Evolutionary conservation across 2,797 vertebrate genomes (phyloP).

Genomic region (Spheniscus humboldti): DNA sequence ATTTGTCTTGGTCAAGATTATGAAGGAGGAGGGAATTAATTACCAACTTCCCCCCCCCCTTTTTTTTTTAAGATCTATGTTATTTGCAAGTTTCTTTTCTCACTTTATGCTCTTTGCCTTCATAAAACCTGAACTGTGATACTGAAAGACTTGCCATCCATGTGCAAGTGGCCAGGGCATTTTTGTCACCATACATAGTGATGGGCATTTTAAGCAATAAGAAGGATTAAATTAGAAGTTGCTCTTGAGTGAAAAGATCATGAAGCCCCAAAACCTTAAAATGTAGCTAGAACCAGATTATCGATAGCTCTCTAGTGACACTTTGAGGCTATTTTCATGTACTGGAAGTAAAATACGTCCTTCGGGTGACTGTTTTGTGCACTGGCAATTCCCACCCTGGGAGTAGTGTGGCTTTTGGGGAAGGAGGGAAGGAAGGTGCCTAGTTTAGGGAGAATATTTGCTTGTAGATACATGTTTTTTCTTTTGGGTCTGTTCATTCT

Average conservation of each 20-base stretch:
- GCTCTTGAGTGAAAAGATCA: neutral
- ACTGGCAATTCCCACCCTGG: neutral
- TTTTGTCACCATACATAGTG: neutral
- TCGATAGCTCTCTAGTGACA: slow-evolving; percentile 58
- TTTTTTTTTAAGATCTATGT: neutral
- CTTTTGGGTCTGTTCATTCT: neutral
- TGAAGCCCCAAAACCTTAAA: neutral
- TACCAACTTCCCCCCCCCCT: slow-evolving; percentile 33
- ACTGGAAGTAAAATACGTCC: neutral
- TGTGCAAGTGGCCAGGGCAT: neutral
- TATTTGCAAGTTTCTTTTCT: slow-evolving; percentile 47
- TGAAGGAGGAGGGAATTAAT: slow-evolving; percentile 33
- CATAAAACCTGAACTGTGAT: neutral
- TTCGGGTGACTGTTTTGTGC: neutral
- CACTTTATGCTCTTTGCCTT: neutral
- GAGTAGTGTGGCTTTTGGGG: neutral
- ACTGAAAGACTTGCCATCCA: neutral
- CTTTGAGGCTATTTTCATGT: slow-evolving; percentile 29
- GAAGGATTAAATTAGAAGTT: neutral
- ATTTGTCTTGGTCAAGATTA: slow-evolving; percentile 57
- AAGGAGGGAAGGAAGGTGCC: neutral
- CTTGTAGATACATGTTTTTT: neutral
- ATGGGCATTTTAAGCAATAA: neutral
- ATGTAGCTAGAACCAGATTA: neutral
- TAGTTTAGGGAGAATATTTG: neutral